These are phyloP conservation scores for Habropoda laboriosa DNA, from an alignment of 1,140 invertebrate species.

Conservation along the genomic window DNA sequence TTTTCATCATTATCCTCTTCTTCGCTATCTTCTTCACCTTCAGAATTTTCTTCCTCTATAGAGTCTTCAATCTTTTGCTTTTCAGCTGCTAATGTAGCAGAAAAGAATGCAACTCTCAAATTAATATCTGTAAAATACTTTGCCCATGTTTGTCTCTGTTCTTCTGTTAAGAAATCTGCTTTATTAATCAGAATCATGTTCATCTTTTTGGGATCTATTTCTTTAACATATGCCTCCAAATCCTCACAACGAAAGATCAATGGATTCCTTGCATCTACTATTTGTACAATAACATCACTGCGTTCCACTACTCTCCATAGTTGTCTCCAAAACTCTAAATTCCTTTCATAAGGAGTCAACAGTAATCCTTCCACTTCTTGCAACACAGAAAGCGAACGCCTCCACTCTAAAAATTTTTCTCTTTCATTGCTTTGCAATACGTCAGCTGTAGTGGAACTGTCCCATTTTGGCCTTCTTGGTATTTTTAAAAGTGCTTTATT, in stretches of 20 bases:
- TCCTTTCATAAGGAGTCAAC: slow-evolving; percentile 98
- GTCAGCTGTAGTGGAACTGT: slow-evolving; percentile 87
- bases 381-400: slow-evolving; percentile 88
- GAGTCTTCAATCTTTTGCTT: slow-evolving; percentile 68
- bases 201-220: slow-evolving; percentile 89
- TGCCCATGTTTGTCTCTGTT: slow-evolving; percentile 93
- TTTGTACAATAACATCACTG: slow-evolving; percentile 97
- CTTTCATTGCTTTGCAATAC: slow-evolving; percentile 90
- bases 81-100: slow-evolving; percentile 86
- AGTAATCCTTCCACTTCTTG: slow-evolving; percentile 91
- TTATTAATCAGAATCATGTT: slow-evolving; percentile 97
- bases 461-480: slow-evolving; percentile 93
- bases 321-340: slow-evolving; percentile 99
- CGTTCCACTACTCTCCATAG: slow-evolving; percentile 98
- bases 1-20: slow-evolving; percentile 50
- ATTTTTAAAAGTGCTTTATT: slow-evolving; percentile 88
- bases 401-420: slow-evolving; percentile 94
- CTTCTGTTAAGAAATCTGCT: slow-evolving; percentile 93
- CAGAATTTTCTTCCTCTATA: slow-evolving; percentile 59
- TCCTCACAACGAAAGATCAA: slow-evolving; percentile 96
- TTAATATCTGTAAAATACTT: slow-evolving; percentile 90
- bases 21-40: slow-evolving; percentile 63
- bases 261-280: slow-evolving; percentile 98
- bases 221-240: slow-evolving; percentile 95
- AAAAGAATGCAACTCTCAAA: slow-evolving; percentile 92